Evolutionary conservation across 2,888 invertebrate species (phyloP), one percentile per base, ranked within the genome.

Genomic region (Clostera curtula): DNA sequence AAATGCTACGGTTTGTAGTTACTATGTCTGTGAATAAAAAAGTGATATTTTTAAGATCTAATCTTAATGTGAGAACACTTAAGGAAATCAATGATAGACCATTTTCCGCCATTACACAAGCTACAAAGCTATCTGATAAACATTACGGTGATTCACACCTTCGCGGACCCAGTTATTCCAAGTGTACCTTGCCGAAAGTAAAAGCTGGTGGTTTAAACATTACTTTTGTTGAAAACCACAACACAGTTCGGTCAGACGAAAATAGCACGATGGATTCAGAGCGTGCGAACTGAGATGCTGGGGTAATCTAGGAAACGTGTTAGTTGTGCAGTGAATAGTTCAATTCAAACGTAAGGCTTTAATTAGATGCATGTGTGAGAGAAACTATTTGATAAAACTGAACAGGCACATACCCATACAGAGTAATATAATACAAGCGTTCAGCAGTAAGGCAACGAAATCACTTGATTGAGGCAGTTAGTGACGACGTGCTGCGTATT

Each of bases 271-370:
- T 43, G 47, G 56, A 70, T 73, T 62, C 55, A 58, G 74, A 74
- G 73, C 76, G 74, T 75, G 75, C 46, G 73, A 74, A 62, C 49
- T 40, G 38, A 36, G 51, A 49, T 49, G 39, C 34, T 35, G 27
- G 29, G 50, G 56, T 55, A 49, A 39, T 29, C 27, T 20, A 31
- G 29, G 36, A 34, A 26, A 21, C 30, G 33, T 25, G 36, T 29
- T 35, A n/a, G n/a, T n/a, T 11, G 13, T 13, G 13, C 23, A 5
- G 10, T 23, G 15, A 23, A 15, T 10, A 23, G 5, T 5, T 5
- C 23, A 23, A 7, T 18, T 23, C 10, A n/a, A 13, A 23, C 6
- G 10, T 5, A 23, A 23, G 15, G 14, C 9, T 10, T 10, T 10
- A 23, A 23, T 23, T 23, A 23, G 15, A 15, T 2, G 14, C 10